Base-by-base conservation (phyloP, 2,888 invertebrate genomes). In the Baccha elongata region DNA sequence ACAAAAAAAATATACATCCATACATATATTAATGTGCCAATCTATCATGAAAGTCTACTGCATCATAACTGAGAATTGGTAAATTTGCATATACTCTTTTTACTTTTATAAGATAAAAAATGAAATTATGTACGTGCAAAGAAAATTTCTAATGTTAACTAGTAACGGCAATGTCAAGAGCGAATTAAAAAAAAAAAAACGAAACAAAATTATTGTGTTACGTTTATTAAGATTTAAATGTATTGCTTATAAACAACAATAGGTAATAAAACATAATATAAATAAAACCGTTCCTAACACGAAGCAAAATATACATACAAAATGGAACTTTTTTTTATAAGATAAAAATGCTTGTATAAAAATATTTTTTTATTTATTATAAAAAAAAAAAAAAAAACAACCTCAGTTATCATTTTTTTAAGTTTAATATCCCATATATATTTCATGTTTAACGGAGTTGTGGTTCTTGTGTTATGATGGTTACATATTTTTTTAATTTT, bases 21-120 rank as follows among this genome's bases (percentile, higher is more conserved):
- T 15, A 40, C 10, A 58, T n/a, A 40, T 40, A 37, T 21, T 23
- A 75, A 71, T 81, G 81, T 81, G 81, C 81, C 81, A 81, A 81
- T 75, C 75, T 72, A 81, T 46, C 40, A 75, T 75, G 72, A 58
- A 75, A 72, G n/a, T 76, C 67, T 67, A 75, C 44, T 74, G 64
- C 69, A 80, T 68, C 32, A 58, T 74, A 29, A 58, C 60, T 58
- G 65, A 62, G 48, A 53, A 55, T 71, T 76, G 75, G 81, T 75
- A 72, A 68, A 75, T 53, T 85, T 68, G 62, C 73, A 84, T 73
- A 69, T 35, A 35, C 73, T 78, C 75, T 76, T 78, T 84, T 79
- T 79, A 75, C 81, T 84, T 84, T 84, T 75, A 75, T 76, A 73
- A 72, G 62, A 84, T 72, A 76, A 13, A 75, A 65, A 64, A 62